Evolutionary conservation across 2,113 vertebrate genomes (phyloP).

Genomic region (Bubo bubo): DNA sequence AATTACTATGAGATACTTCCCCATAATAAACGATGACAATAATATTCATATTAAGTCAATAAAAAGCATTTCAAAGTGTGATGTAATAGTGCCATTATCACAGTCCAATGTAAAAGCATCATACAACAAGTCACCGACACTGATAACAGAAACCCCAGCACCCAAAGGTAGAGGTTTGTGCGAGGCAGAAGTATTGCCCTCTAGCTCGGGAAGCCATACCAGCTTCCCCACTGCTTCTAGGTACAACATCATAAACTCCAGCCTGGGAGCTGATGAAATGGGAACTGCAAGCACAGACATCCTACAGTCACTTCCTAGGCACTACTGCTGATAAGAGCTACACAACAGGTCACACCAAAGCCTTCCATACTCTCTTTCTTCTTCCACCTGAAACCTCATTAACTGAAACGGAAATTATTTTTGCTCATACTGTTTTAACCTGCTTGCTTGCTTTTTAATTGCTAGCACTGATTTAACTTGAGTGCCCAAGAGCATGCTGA

Average conservation of each 20-base stretch:
- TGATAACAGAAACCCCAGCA: conserved; percentile 37
- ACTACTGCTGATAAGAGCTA: background rate
- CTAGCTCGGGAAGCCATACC: background rate
- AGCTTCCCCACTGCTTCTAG: background rate
- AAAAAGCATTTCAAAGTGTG: conserved; percentile 77
- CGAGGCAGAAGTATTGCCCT: background rate
- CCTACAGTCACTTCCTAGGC: background rate
- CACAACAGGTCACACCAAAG: background rate
- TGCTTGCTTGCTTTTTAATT: conserved; percentile 7
- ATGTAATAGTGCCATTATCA: conserved; percentile 73
- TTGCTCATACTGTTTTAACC: conserved; percentile 5
- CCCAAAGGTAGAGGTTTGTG: background rate
- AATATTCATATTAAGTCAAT: conserved; percentile 83
- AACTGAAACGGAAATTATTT: background rate
- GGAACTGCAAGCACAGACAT: background rate
- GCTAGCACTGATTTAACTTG: background rate
- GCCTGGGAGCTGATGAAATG: background rate
- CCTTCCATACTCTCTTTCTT: conserved; percentile 7
- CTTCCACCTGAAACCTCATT: background rate
- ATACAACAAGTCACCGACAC: conserved; percentile 58
- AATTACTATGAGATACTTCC: conserved; percentile 76
- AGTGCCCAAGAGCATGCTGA: background rate
- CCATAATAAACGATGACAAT: conserved; percentile 77
- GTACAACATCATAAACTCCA: background rate
- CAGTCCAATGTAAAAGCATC: conserved; percentile 54